These are phyloP conservation scores for Canis aureus DNA, from an alignment of 2,113 vertebrate species.

Conservation along the genomic window DNA sequence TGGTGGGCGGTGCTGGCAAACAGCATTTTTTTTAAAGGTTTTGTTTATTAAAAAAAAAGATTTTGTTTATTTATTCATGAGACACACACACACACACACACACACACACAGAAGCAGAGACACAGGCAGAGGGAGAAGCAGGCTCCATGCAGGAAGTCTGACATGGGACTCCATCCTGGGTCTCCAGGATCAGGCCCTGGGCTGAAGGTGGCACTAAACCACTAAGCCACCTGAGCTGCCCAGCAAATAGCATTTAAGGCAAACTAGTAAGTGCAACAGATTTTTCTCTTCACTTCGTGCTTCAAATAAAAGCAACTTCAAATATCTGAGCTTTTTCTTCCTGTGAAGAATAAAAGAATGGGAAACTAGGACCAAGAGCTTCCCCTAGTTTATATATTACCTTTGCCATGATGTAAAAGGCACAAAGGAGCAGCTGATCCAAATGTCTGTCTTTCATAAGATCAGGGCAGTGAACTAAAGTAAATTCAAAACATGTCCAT, in stretches of 20 bases:
- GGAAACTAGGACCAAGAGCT: not conserved
- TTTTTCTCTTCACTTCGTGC: not conserved
- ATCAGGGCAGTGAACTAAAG: slow-evolving; percentile 93
- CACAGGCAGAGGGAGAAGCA: too few relatives aligned
- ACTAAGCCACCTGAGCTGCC: too few relatives aligned
- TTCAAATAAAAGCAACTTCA: not conserved
- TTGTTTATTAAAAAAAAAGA: too few relatives aligned
- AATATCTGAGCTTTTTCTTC: too few relatives aligned
- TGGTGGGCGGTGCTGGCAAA: not conserved
- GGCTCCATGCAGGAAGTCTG: too few relatives aligned
- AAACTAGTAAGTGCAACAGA: slow-evolving; percentile 50
- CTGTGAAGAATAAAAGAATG: not conserved
- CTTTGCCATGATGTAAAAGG: slow-evolving; percentile 97
- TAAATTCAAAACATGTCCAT: slow-evolving; percentile 98
- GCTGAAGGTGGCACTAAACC: too few relatives aligned
- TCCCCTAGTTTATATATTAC: slow-evolving; percentile 79
- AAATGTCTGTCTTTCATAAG: slow-evolving; percentile 96
- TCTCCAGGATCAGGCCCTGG: too few relatives aligned
- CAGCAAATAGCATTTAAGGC: not conserved
- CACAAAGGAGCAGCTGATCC: slow-evolving; percentile 97
- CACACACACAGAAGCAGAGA: too few relatives aligned
- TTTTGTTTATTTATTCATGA: too few relatives aligned
- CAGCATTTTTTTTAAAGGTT: too few relatives aligned
- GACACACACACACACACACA: too few relatives aligned
- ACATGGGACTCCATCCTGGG: too few relatives aligned